Evolutionary conservation across 1,140 invertebrate species (phyloP).

Genomic region (Radopholus similis): DNA sequence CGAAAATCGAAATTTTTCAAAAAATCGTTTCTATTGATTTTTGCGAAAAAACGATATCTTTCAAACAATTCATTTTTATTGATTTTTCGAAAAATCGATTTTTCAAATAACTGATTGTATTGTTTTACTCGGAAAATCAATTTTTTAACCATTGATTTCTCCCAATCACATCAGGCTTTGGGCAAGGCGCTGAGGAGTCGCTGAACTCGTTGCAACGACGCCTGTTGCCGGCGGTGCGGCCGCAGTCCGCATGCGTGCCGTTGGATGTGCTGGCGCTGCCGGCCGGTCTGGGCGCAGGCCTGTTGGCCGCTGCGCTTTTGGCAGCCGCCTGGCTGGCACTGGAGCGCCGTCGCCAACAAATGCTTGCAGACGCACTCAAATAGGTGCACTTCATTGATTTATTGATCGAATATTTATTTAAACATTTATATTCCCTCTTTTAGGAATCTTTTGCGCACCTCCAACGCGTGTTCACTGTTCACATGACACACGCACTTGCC

Average conservation of each 20-base stretch:
- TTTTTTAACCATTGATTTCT: not conserved
- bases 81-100: too few relatives aligned
- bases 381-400: too few relatives aligned
- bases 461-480: too few relatives aligned
- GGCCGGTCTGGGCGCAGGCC: constrained; percentile 7
- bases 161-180: not conserved
- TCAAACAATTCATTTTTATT: too few relatives aligned
- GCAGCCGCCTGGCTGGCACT: not conserved
- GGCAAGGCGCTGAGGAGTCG: not conserved
- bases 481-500: too few relatives aligned
- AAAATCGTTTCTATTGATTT: not conserved
- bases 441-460: too few relatives aligned
- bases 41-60: not conserved
- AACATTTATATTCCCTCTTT: too few relatives aligned
- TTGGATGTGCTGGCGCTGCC: constrained; percentile 11
- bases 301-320: constrained; percentile 1
- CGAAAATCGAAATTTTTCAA: not conserved
- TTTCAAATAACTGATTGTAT: too few relatives aligned
- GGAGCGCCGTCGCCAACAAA: not conserved
- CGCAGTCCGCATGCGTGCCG: too few relatives aligned
- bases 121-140: not conserved
- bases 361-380: too few relatives aligned
- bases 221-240: not conserved
- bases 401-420: too few relatives aligned
- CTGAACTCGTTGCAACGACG: not conserved